Base-by-base conservation (phyloP, 64 coral and sea anemone genomes). In the Trachythela sp. region DNA sequence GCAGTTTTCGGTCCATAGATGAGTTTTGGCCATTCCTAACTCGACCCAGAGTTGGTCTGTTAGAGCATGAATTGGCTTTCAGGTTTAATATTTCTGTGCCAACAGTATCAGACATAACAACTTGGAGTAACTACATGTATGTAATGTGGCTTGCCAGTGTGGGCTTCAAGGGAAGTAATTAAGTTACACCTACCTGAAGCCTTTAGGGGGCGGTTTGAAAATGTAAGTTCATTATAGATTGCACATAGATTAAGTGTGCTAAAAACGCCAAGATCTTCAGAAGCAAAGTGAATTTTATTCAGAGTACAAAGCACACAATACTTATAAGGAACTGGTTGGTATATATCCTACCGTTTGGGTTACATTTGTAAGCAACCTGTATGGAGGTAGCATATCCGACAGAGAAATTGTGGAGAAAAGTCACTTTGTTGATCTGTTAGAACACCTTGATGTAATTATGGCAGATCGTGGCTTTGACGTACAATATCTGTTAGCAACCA, bases 341-440 rank as follows among this genome's bases (percentile, higher is more conserved):
- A 92, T 92, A 68, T 88, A 86, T 31, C 91, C 91, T 67, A 88
- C 84, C 68, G 91, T 92, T 17, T 87, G 88, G 88, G 75, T 84
- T 31, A 94, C 88, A 18, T 94, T 94, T 90, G 85, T 94, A 24
- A 94, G 92, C 48, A 37, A 15, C 36, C 85, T 94, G 3, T 94
- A 90, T 90, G 88, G 92, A 54, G 92, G 88, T 24, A 91, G 86
- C 52, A 94, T 94, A 39, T 91, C 89, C 77, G 67, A 94, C 36
- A 94, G 89, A 60, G 84, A 91, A 83, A 56, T 89, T 91, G 89
- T 93, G 11, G 89, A 91, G 75, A 94, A 94, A 90, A 86, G 60
- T 77, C 88, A 90, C 26, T 83, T 94, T 68, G 31, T 94, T 48
- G 92, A 94, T 54, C 84, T 89, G 13, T 43, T 89, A 37, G 88